Conservation (phyloP, 2,888 invertebrate species). For the Cyclophora albipunctata region DNA sequence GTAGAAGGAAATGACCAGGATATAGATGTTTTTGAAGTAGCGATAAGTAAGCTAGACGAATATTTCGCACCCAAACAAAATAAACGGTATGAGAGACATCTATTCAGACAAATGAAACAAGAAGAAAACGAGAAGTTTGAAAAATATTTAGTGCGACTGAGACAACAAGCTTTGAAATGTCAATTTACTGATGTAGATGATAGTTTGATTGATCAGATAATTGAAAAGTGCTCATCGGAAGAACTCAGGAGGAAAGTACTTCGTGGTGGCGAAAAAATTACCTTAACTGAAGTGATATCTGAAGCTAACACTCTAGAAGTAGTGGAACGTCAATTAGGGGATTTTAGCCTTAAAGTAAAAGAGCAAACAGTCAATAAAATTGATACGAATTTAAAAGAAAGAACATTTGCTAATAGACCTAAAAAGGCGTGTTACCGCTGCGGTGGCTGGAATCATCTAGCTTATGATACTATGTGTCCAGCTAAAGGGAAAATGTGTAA, state of each 20-base stretch:
- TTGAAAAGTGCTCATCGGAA: slow-evolving; percentile 5
- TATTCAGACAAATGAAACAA: slow-evolving; percentile 2
- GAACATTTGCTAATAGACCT: no score
- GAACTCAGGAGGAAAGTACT: neutral
- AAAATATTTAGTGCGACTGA: slow-evolving; percentile 22
- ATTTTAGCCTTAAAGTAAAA: neutral
- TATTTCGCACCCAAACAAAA: neutral
- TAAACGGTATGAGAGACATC: neutral
- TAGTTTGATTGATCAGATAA: slow-evolving; percentile 12
- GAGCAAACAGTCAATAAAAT: neutral
- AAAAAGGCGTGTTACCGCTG: neutral
- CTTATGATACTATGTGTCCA: no score
- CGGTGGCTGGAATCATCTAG: no score
- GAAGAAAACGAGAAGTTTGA: slow-evolving; percentile 22
- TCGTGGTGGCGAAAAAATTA: neutral
- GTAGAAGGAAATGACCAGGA: no score
- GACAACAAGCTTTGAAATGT: slow-evolving; percentile 8
- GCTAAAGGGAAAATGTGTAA: no score
- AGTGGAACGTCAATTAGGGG: neutral
- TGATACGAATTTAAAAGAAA: no score
- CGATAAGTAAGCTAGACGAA: neutral
- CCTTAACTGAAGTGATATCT: neutral
- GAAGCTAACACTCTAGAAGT: neutral
- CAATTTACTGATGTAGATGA: slow-evolving; percentile 4
- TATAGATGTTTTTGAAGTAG: no score